phyloP scores from a whole-genome alignment of 2,113 vertebrate genomes.

The Cygnus atratus region DNA sequence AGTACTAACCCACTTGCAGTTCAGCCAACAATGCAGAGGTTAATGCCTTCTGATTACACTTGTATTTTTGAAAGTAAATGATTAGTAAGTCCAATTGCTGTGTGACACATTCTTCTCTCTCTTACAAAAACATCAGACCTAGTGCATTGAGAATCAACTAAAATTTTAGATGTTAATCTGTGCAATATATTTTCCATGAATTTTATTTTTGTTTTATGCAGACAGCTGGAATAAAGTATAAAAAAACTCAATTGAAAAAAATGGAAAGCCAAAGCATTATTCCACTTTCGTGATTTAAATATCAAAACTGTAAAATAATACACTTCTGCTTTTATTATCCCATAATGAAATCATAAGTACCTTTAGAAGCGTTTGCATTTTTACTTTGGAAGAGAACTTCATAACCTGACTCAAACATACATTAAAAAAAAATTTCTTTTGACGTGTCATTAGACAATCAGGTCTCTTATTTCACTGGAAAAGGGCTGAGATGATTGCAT shows the following conservation, averaged over 20 bases:
- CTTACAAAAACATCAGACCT: not conserved
- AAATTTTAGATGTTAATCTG: constrained; percentile 3
- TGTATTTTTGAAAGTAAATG: constrained; percentile 7
- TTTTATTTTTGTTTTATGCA: constrained; percentile 16
- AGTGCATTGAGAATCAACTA: not conserved
- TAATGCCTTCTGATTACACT: not conserved
- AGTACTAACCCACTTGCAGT: not conserved
- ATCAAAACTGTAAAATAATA: not conserved
- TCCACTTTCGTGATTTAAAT: not conserved
- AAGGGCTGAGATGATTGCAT: not conserved
- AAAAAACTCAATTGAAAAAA: not conserved
- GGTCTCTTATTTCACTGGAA: not conserved
- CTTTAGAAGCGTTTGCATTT: not conserved
- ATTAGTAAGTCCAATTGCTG: not conserved
- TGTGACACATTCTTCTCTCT: not conserved
- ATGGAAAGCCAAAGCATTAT: not conserved
- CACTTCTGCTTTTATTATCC: not conserved
- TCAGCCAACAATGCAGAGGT: not conserved
- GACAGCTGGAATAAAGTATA: constrained; percentile 29
- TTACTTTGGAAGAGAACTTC: not conserved
- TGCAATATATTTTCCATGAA: constrained; percentile 26
- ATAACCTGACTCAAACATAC: not conserved
- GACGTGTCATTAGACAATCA: not conserved
- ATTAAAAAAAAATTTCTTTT: not conserved
- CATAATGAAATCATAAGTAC: not conserved